Conservation (phyloP, 2,888 invertebrate genomes). For the Taphrorychus bicolor region DNA sequence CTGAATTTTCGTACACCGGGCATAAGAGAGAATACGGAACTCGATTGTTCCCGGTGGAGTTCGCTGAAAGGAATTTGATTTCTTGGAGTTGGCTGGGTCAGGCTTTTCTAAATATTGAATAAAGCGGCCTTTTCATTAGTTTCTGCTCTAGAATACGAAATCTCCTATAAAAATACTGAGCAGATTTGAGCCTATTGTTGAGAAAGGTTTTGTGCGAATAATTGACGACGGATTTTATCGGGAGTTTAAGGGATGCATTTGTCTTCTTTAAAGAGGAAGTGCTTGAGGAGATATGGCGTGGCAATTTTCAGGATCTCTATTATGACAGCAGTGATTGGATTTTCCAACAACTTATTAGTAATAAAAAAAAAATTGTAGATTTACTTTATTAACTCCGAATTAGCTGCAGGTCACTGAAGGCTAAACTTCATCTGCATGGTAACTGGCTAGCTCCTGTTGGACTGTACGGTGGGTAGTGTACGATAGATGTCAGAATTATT, state of each 20-base stretch:
- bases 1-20: conserved; percentile 25
- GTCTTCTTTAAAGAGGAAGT: too few species aligned
- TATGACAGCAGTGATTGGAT: too few species aligned
- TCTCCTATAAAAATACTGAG: conserved; percentile 13
- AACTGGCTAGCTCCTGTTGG: too few species aligned
- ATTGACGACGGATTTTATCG: neutral
- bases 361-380: too few species aligned
- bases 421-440: too few species aligned
- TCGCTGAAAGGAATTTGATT: conserved; percentile 36
- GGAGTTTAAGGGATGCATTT: neutral
- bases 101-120: conserved; percentile 32
- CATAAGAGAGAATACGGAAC: conserved; percentile 22
- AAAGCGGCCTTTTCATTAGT: conserved; percentile 27
- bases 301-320: too few species aligned
- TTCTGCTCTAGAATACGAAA: conserved; percentile 15
- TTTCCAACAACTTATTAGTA: too few species aligned
- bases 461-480: too few species aligned
- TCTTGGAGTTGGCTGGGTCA: conserved; percentile 26
- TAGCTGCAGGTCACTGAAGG: too few species aligned
- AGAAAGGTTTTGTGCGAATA: neutral
- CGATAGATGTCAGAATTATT: too few species aligned
- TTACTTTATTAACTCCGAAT: too few species aligned
- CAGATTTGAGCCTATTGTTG: conserved; percentile 6
- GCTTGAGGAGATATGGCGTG: too few species aligned
- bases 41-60: conserved; percentile 33